A percentile compares a stretch with the other conserved stretches of the same genome.
Conservation (phyloP, 2,113 vertebrate species). For the Myrmecobius fasciatus region DNA sequence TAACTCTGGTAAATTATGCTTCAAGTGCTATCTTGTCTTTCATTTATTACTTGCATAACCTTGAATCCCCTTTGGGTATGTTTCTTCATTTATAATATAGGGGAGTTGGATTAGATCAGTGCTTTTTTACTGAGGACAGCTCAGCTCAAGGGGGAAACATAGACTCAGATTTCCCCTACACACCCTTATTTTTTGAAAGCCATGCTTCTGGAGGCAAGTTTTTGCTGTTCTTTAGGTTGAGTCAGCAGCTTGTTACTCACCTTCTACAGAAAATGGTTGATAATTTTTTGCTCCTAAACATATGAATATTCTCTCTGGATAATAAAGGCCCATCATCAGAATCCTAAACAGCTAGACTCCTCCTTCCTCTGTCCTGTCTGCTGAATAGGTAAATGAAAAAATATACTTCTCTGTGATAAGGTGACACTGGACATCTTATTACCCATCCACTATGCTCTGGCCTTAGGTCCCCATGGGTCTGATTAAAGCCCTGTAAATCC, state of each 20-base stretch:
- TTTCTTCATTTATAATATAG: neutral
- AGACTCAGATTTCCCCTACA: neutral
- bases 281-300: neutral
- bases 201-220: neutral
- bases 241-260: neutral
- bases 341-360: neutral
- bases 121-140: neutral
- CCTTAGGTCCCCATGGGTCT: no score
- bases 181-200: neutral
- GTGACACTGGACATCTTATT: neutral
- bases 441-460: neutral
- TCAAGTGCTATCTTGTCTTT: neutral
- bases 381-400: neutral
- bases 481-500: neutral
- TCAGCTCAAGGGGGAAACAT: neutral
- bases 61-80: neutral
- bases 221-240: neutral
- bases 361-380: neutral
- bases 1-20: neutral
- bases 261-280: neutral
- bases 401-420: neutral
- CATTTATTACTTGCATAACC: neutral
- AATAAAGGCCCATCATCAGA: neutral
- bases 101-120: neutral
- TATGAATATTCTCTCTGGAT: neutral